Conservation (phyloP, 2,888 invertebrate genomes). For the Drepana falcataria region DNA sequence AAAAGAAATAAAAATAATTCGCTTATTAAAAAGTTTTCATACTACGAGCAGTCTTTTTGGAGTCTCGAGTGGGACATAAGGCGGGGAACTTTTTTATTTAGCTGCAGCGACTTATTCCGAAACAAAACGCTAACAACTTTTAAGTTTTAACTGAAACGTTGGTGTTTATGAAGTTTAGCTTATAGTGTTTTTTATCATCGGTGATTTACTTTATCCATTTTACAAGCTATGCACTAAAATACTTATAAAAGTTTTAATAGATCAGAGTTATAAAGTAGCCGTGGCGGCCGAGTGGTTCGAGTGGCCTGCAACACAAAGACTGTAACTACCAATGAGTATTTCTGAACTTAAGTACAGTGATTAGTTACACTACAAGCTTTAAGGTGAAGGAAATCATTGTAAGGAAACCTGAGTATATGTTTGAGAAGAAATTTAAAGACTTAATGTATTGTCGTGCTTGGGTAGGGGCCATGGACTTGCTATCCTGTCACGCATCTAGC, state of each 20-base stretch:
- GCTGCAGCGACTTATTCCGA: slow-evolving; percentile 39
- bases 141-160: slow-evolving; percentile 33
- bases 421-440: too few species aligned
- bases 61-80: slow-evolving; percentile 45
- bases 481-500: too few species aligned
- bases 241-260: neutral
- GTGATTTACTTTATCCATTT: neutral
- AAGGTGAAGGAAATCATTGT: too few species aligned
- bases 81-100: slow-evolving; percentile 37
- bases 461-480: too few species aligned
- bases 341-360: too few species aligned
- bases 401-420: too few species aligned
- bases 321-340: too few species aligned
- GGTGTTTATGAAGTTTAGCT: slow-evolving; percentile 25
- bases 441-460: too few species aligned
- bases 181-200: slow-evolving; percentile 8
- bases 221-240: slow-evolving; percentile 4
- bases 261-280: too few species aligned
- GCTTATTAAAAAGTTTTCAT: slow-evolving; percentile 43
- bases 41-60: slow-evolving; percentile 25
- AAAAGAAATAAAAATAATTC: slow-evolving; percentile 34
- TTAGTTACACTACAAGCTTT: too few species aligned
- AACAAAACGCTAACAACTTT: slow-evolving; percentile 41
- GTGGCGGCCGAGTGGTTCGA: too few species aligned
- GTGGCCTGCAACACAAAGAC: too few species aligned